Evolutionary conservation across 2,888 invertebrate species (phyloP), one percentile per base, ranked within the genome.

Genomic region (Abrostola tripartita): DNA sequence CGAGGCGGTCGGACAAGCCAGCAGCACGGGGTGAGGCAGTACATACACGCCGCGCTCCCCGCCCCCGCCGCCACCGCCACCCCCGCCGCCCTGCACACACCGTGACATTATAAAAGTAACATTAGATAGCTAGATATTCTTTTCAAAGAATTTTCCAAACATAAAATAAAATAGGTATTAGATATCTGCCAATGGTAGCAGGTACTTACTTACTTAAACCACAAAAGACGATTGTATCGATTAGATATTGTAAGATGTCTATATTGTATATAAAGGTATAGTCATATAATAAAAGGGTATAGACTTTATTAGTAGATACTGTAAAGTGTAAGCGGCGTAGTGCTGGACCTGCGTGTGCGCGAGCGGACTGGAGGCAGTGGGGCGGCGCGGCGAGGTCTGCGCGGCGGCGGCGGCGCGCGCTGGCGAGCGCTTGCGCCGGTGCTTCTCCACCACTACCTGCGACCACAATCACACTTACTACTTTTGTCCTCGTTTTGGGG

Each of bases 381-480:
- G 82, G 57, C 74, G 65, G 37, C 82, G 81, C 56, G 78, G 62
- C 14, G 71, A 66, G 5, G 71, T 57, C 50, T 58, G 66, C 65
- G 66, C 63, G 9, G 52, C 50, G 42, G 60, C 51, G 54, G 53
- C 54, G 47, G 50, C 8, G 37, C 42, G 63, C 44, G 37, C 10
- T 14, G 47, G 61, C 0, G 67, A 59, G 7, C 74, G 70, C 44
- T 62, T 66, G 8, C 74, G 76, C 42, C 81, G 79, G 59, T 83
- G 78, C 56, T 72, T 81, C 61, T 84, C 81, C 61, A 84, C 83
- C 61, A 87, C 79, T 41, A 84, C 81, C 84, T 81, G 71, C 53
- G 44, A 8, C 5, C 10, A 40, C 37, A 35, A 4, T 14, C 51
- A 37, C 5, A 8, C 38, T 37, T 38, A 24, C 24, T 24, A 24